Evolutionary conservation across 2,888 invertebrate species (phyloP).

Genomic region (Scaptomyza polygonia): DNA sequence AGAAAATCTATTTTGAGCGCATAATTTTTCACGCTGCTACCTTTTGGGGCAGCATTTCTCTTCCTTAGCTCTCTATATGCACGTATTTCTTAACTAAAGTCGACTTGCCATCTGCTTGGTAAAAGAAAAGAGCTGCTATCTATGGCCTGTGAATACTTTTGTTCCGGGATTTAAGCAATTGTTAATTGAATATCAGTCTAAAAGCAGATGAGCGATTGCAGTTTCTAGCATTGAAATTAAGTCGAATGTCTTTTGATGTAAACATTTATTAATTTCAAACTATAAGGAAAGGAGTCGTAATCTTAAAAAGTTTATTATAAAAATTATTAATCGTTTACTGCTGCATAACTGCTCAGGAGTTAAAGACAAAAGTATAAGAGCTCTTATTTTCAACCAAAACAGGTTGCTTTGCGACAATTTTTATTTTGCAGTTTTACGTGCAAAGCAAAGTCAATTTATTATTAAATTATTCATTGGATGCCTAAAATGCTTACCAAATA

Average conservation of each 20-base stretch:
- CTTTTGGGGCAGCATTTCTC: slow-evolving; percentile 44
- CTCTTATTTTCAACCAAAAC: not conserved
- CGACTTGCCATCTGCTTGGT: slow-evolving; percentile 65
- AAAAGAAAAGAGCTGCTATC: slow-evolving; percentile 17
- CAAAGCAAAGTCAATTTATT: slow-evolving; percentile 47
- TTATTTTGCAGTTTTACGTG: not conserved
- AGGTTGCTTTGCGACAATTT: not conserved
- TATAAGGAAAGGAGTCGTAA: no score
- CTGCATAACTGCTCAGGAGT: no score
- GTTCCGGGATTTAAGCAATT: slow-evolving; percentile 50
- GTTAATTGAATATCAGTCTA: slow-evolving; percentile 35
- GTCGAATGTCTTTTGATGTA: not conserved
- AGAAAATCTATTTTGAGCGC: slow-evolving; percentile 73
- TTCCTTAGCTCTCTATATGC: slow-evolving; percentile 19
- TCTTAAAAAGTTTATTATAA: no score
- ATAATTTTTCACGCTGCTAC: slow-evolving; percentile 75
- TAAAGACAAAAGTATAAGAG: no score
- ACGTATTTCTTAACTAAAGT: slow-evolving; percentile 55
- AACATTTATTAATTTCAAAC: no score
- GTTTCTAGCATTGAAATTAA: slow-evolving; percentile 28
- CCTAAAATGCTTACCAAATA: slow-evolving; percentile 30
- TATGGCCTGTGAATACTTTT: slow-evolving; percentile 21
- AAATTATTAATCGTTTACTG: no score
- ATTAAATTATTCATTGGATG: slow-evolving; percentile 25
- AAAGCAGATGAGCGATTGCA: slow-evolving; percentile 12